A percentile compares a stretch with the other conserved stretches of the same genome.
These are phyloP conservation scores for Cantharis nigra DNA, from an alignment of 2,888 invertebrate genomes.

Conservation along the genomic window DNA sequence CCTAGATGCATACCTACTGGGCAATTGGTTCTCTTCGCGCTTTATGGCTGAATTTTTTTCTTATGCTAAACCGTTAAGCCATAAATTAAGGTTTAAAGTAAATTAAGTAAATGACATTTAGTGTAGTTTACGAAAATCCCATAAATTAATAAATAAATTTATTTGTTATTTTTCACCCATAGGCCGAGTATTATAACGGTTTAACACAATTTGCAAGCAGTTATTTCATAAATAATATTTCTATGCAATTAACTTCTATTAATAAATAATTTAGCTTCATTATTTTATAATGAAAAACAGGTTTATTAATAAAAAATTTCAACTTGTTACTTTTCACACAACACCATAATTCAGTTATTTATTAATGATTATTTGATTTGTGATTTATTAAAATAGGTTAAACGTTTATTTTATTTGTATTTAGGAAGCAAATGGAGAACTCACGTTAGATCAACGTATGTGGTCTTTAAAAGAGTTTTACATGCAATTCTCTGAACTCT, in stretches of 20 bases:
- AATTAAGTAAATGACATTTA: not conserved
- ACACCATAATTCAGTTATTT: not conserved
- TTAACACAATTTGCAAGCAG: not conserved
- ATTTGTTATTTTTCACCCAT: not conserved
- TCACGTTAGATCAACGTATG: conserved; percentile 67
- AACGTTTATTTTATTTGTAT: conserved; percentile 32
- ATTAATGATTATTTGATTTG: not conserved
- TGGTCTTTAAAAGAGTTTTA: conserved; percentile 80
- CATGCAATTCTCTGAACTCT: conserved; percentile 79
- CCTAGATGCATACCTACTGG: not conserved
- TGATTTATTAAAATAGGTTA: not conserved
- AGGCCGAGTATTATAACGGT: not conserved
- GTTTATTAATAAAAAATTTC: not conserved
- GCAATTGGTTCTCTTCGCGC: not conserved
- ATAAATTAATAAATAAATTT: not conserved
- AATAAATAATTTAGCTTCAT: not conserved
- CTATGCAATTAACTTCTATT: not conserved
- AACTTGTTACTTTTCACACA: not conserved
- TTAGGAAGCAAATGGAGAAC: conserved; percentile 79
- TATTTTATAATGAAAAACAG: not conserved
- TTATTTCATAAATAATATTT: not conserved
- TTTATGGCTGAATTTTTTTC: not conserved
- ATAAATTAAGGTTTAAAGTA: not conserved
- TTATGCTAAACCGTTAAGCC: not conserved
- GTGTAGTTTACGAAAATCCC: not conserved